These are phyloP conservation scores for Radopholus similis DNA, from an alignment of 1,140 invertebrate genomes.

Conservation along the genomic window DNA sequence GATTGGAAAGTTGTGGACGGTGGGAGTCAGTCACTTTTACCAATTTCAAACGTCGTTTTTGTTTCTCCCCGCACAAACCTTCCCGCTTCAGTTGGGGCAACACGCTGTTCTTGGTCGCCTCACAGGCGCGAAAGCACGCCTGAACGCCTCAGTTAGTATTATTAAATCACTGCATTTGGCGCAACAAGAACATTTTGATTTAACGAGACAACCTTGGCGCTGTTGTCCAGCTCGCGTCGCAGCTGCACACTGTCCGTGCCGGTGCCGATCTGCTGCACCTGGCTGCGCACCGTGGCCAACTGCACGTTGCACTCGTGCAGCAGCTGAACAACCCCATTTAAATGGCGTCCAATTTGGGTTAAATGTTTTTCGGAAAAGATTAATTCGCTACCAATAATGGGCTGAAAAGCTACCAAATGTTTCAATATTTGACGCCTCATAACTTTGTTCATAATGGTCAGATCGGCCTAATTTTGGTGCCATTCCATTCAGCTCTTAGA, in stretches of 20 bases:
- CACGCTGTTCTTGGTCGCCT: slow-evolving; percentile 54
- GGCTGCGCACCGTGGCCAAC: slow-evolving; percentile 48
- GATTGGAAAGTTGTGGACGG: too few species aligned
- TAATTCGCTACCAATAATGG: too few species aligned
- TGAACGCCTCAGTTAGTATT: too few species aligned
- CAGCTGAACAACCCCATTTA: slow-evolving; percentile 40
- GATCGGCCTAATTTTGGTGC: too few species aligned
- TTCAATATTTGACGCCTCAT: too few species aligned
- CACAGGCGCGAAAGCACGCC: slow-evolving; percentile 54
- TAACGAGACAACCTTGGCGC: slow-evolving; percentile 26
- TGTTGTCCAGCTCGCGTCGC: slow-evolving; percentile 48
- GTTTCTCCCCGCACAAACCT: slow-evolving; percentile 41
- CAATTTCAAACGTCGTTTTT: too few species aligned
- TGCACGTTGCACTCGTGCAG: slow-evolving; percentile 57
- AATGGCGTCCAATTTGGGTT: slow-evolving; percentile 42
- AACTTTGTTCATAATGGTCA: too few species aligned
- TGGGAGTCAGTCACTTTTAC: not conserved
- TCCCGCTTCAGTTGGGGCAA: slow-evolving; percentile 56
- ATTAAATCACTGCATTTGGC: too few species aligned
- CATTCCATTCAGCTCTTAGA: too few species aligned
- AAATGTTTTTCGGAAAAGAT: too few species aligned
- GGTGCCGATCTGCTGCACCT: slow-evolving; percentile 55
- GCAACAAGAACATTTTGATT: not conserved
- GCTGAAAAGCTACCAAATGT: slow-evolving; percentile 41
- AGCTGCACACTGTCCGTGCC: slow-evolving; percentile 43